These are phyloP conservation scores for Diplolepis rosae DNA, from an alignment of 2,888 invertebrate genomes.

Conservation along the genomic window DNA sequence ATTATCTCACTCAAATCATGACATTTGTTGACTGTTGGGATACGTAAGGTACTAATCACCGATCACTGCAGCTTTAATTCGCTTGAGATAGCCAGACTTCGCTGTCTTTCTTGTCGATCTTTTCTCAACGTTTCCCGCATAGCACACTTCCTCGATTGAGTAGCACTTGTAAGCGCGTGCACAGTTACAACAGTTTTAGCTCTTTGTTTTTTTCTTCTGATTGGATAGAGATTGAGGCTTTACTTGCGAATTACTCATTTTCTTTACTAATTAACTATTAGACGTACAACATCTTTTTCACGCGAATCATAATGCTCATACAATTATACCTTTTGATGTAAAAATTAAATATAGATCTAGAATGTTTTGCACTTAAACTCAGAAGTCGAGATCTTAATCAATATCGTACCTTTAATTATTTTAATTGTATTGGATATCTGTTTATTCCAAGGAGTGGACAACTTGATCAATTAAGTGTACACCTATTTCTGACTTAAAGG, in stretches of 20 bases:
- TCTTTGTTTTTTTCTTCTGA: neutral
- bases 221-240: constrained; percentile 6
- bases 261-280: constrained; percentile 21
- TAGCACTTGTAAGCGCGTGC: constrained; percentile 14
- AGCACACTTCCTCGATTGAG: constrained; percentile 20
- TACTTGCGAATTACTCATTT: neutral
- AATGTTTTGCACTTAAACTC: neutral
- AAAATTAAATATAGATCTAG: neutral
- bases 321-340: neutral
- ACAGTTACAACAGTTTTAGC: constrained; percentile 2
- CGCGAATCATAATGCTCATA: neutral
- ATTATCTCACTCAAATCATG: constrained; percentile 50
- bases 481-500: no score
- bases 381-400: no score
- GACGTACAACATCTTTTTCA: neutral
- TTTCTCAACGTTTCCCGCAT: constrained; percentile 11
- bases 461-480: no score
- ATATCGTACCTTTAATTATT: no score
- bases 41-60: constrained; percentile 53
- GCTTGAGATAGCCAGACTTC: constrained; percentile 24
- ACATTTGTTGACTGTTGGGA: constrained; percentile 53
- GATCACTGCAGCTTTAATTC: constrained; percentile 45
- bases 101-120: constrained; percentile 13
- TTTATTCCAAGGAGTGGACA: no score
- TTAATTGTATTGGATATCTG: no score